Percentiles rank a stretch among this genome's conserved stretches.
Evolutionary conservation across 2,888 invertebrate species (phyloP).

Genomic region (Epinotia nisella): DNA sequence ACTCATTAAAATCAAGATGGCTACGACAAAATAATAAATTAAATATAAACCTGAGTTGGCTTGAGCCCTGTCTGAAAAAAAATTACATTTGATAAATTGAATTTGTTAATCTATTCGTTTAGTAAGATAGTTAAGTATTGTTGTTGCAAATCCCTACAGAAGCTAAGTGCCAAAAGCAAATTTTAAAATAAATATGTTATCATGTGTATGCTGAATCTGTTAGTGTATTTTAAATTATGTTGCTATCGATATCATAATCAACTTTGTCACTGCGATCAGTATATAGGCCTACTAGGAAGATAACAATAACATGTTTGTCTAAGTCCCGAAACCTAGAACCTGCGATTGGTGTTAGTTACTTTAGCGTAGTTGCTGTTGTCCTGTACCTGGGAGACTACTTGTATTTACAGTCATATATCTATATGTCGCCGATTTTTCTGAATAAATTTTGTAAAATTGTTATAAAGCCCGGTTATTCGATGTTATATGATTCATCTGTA

Average conservation of each 20-base stretch:
- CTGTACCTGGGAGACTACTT: constrained; percentile 47
- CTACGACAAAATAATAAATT: neutral
- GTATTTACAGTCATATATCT: constrained; percentile 62
- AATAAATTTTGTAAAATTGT: neutral
- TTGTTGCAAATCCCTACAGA: constrained; percentile 15
- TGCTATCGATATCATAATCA: neutral
- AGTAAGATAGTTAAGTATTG: neutral
- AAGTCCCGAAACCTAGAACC: constrained; percentile 68
- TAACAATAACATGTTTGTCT: constrained; percentile 60
- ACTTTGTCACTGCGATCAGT: constrained; percentile 10
- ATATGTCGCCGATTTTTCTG: constrained; percentile 8
- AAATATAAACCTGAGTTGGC: neutral
- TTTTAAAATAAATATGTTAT: constrained; percentile 8
- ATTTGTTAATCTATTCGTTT: constrained; percentile 14
- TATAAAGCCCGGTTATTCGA: neutral
- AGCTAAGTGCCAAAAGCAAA: constrained; percentile 33
- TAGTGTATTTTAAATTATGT: constrained; percentile 19
- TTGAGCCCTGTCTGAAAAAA: constrained; percentile 1
- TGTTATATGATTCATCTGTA: neutral
- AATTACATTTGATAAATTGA: neutral
- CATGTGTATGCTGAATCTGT: constrained; percentile 3
- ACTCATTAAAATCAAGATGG: no score
- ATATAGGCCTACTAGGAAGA: constrained; percentile 71
- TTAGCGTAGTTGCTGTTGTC: constrained; percentile 66
- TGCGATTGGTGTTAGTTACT: constrained; percentile 76